Evolutionary conservation across 2,888 invertebrate genomes (phyloP), one percentile per base, ranked within the genome.

Genomic region (Eurois occulta): DNA sequence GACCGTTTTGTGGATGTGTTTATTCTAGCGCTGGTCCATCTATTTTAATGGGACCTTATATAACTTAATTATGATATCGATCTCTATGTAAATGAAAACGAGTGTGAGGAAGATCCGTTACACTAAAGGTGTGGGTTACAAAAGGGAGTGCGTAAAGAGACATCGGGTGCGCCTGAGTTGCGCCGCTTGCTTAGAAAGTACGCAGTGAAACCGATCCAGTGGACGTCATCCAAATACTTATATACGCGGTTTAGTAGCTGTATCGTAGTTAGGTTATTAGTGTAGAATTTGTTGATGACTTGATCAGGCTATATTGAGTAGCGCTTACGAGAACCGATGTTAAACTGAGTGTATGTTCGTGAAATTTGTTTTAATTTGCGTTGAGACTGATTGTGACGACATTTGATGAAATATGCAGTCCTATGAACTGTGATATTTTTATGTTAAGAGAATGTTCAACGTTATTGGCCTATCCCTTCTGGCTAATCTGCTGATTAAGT

Each of bases 151-250:
- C 85, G 83, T 77, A 86, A 88, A 87, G 83, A 88, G 88, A 89
- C 86, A 89, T 86, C 86, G 75, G 86, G 84, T 87, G 90, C 88
- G 89, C 89, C 88, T 88, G 86, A 90, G 87, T 84, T 91, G 92
- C 90, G 92, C 90, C 91, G 93, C 91, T 94, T 91, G 89, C 90
- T 90, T 93, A 93, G 94, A 94, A 94, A 94, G 94, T 91, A 87
- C 72, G 68, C 72, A 93, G 94, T 92, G 93, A 94, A 94, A 94
- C 90, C 89, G 89, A 91, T 89, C 88, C 79, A 86, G 83, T 73
- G 72, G 86, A 90, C 87, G 87, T 82, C 72, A 71, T 80, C 69
- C 74, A 78, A 78, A 83, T 75, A 84, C 79, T 81, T 80, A 78
- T 86, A 81, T 83, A 80, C 74, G 67, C 55, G 41, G 10, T 60